Conservation (phyloP, 92 coral and sea anemone genomes). For the Epizoanthus rinbou region DNA sequence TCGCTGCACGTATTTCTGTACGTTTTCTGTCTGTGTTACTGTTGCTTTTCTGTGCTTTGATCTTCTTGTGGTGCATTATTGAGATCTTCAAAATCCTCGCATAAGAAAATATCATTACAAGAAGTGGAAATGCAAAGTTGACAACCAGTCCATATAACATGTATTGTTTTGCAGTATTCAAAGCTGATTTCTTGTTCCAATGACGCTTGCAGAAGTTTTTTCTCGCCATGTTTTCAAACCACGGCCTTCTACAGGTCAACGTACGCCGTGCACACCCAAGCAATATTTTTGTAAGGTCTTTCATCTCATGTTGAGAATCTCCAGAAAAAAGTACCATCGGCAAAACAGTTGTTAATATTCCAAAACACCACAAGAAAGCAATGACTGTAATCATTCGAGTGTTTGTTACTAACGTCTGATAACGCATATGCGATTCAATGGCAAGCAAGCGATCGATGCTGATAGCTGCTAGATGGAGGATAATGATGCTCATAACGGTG, state of each 20-base stretch:
- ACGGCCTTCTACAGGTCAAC: no score
- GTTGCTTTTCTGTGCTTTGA: neutral
- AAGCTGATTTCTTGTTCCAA: neutral
- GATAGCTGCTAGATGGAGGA: constrained; percentile 7
- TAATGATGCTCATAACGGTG: neutral
- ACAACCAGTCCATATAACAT: neutral
- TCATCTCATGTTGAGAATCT: no score
- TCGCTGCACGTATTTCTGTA: neutral
- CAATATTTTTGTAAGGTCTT: no score
- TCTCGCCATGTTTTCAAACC: no score
- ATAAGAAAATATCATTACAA: constrained; percentile 5
- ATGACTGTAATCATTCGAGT: constrained; percentile 12
- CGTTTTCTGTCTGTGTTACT: neutral
- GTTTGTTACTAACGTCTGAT: constrained; percentile 1
- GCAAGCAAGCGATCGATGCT: constrained; percentile 29
- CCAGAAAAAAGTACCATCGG: neutral
- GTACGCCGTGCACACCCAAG: no score
- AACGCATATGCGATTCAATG: constrained; percentile 35
- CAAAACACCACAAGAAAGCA: constrained; percentile 9
- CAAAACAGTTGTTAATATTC: neutral
- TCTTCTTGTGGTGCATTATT: neutral
- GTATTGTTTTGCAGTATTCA: neutral
- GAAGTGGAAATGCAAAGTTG: constrained; percentile 16
- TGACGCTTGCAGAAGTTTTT: neutral
- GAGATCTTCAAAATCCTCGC: constrained; percentile 23